Conservation (phyloP, 2,888 invertebrate species). For the Serripes groenlandicus region DNA sequence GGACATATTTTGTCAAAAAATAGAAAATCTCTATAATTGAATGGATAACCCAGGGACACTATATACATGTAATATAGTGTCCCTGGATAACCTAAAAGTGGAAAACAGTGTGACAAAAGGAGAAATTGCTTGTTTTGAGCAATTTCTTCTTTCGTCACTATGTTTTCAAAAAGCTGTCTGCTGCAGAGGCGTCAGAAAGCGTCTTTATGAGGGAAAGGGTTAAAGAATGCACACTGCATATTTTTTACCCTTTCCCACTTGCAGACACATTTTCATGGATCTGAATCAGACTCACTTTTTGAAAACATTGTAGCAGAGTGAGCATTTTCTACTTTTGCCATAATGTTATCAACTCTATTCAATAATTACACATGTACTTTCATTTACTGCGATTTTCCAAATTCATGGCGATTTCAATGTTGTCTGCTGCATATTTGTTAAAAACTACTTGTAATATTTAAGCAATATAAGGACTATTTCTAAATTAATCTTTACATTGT, state of each 20-base stretch:
- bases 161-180: neutral
- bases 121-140: neutral
- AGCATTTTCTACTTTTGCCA: neutral
- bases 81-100: neutral
- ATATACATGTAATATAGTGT: neutral
- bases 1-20: too few relatives aligned
- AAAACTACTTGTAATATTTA: too few relatives aligned
- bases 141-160: neutral
- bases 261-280: neutral
- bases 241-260: neutral
- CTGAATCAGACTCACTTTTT: neutral
- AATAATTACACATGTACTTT: too few relatives aligned
- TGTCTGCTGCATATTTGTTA: neutral
- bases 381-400: too few relatives aligned
- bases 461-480: too few relatives aligned
- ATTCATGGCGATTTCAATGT: neutral
- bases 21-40: too few relatives aligned
- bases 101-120: neutral
- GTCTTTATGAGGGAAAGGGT: neutral
- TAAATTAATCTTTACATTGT: too few relatives aligned
- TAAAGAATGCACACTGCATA: too few relatives aligned
- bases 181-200: neutral
- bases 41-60: too few relatives aligned
- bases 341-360: neutral
- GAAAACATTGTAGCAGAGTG: neutral